Conservation (phyloP, 2,113 vertebrate species). For the Pipra filicauda region DNA sequence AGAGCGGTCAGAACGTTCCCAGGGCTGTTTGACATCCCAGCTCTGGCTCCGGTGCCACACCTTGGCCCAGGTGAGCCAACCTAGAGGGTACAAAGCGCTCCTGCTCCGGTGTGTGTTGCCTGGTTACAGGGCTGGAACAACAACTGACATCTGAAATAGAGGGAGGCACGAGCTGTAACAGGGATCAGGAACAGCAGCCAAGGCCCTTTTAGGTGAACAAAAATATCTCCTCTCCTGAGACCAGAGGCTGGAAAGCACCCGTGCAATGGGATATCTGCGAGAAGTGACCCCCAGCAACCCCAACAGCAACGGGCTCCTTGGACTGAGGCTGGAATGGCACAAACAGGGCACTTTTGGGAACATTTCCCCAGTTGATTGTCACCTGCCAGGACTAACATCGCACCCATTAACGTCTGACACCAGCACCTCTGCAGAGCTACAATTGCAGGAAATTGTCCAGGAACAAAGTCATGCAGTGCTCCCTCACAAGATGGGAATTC, state of each 20-base stretch:
- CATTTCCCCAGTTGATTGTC: not conserved
- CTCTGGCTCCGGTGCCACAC: not conserved
- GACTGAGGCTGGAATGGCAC: not conserved
- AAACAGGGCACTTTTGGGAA: not conserved
- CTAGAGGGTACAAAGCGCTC: not conserved
- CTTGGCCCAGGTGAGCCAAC: not conserved
- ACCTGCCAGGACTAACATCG: not conserved
- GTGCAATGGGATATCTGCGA: not conserved
- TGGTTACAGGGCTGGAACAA: conserved; percentile 47
- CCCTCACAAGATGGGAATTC: conserved; percentile 1
- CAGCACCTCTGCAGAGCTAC: not conserved
- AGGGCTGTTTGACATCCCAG: fast-evolving
- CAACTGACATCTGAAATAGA: conserved; percentile 17
- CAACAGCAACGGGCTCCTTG: not conserved
- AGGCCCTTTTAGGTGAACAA: not conserved
- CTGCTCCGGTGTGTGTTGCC: conserved; percentile 40
- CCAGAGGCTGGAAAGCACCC: not conserved
- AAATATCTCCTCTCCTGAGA: not conserved
- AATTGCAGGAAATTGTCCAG: conserved; percentile 33
- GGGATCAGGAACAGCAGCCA: not conserved
- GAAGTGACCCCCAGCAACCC: not conserved
- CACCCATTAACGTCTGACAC: not conserved
- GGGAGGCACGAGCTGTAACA: not conserved
- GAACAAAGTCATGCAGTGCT: not conserved
- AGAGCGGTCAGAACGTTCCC: fast-evolving